A percentile compares a stretch with the other conserved stretches of the same genome.
phyloP scores from a whole-genome alignment of 2,797 vertebrate species.

The Odontamblyopus lacepedii region DNA sequence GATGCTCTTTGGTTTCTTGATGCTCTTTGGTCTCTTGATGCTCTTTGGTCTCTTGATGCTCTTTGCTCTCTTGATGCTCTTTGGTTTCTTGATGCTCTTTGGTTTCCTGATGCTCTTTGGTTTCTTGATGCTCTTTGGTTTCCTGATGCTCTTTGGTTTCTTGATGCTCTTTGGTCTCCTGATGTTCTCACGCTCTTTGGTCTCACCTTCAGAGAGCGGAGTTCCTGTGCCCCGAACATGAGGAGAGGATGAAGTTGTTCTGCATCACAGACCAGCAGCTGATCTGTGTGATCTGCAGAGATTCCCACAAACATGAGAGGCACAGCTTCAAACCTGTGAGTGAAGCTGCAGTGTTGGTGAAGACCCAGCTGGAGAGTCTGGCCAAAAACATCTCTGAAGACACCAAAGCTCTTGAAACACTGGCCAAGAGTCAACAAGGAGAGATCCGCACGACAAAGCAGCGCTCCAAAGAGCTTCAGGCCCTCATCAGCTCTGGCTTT shows the following conservation, averaged over 20 bases:
- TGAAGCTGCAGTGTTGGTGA: slow-evolving; percentile 56
- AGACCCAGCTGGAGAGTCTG: slow-evolving; percentile 36
- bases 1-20: no score
- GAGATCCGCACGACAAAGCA: slow-evolving; percentile 54
- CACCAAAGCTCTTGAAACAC: slow-evolving; percentile 25
- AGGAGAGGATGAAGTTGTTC: slow-evolving; percentile 70
- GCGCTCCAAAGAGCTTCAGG: slow-evolving; percentile 30
- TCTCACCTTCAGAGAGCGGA: neutral
- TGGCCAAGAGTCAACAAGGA: slow-evolving; percentile 38
- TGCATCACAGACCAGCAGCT: slow-evolving; percentile 69
- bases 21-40: no score
- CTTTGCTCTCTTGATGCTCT: no score
- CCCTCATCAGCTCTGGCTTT: slow-evolving; percentile 32
- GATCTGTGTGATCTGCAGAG: slow-evolving; percentile 60
- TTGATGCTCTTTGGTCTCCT: no score
- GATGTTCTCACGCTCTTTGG: no score
- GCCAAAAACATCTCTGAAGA: slow-evolving; percentile 38
- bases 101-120: no score
- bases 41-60: no score
- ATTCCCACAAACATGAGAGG: slow-evolving; percentile 54
- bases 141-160: no score
- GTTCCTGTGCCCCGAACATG: slow-evolving; percentile 57
- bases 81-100: no score
- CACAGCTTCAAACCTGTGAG: slow-evolving; percentile 64
- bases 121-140: no score